A percentile compares a stretch with the other conserved stretches of the same genome.
Conservation (phyloP, 2,888 invertebrate genomes). For the Melieria omissa region DNA sequence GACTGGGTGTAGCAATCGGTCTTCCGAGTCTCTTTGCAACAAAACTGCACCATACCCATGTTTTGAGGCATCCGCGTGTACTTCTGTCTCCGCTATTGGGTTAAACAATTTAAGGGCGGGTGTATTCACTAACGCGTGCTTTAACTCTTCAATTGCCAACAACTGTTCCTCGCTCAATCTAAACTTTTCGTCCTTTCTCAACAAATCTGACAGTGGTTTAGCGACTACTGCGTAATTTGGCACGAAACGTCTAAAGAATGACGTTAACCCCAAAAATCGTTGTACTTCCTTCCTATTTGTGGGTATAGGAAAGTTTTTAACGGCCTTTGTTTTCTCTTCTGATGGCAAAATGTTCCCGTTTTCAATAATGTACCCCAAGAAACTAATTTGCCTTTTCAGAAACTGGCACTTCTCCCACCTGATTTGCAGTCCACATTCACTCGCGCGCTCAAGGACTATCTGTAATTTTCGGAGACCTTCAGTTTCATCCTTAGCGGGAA, state of each 20-base stretch:
- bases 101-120: slow-evolving; percentile 30
- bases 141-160: slow-evolving; percentile 40
- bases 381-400: slow-evolving; percentile 31
- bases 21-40: neutral
- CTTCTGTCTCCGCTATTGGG: neutral
- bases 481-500: slow-evolving; percentile 30
- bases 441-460: slow-evolving; percentile 31
- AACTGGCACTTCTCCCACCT: slow-evolving; percentile 43
- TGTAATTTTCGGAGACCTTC: slow-evolving; percentile 30
- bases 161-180: slow-evolving; percentile 33
- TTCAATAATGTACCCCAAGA: slow-evolving; percentile 43
- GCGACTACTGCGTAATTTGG: slow-evolving; percentile 6
- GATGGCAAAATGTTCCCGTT: slow-evolving; percentile 36
- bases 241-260: slow-evolving; percentile 10
- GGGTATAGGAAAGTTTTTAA: slow-evolving; percentile 40
- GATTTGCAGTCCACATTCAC: slow-evolving; percentile 27
- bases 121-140: slow-evolving; percentile 33
- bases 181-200: slow-evolving; percentile 40
- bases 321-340: slow-evolving; percentile 35
- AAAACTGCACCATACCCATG: slow-evolving; percentile 27
- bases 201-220: slow-evolving; percentile 12
- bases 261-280: slow-evolving; percentile 41
- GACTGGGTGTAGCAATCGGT: slow-evolving; percentile 10
- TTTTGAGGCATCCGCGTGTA: slow-evolving; percentile 72
- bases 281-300: slow-evolving; percentile 39